These are phyloP conservation scores for Cervus canadensis DNA, from an alignment of 2,113 vertebrate genomes.

Conservation along the genomic window DNA sequence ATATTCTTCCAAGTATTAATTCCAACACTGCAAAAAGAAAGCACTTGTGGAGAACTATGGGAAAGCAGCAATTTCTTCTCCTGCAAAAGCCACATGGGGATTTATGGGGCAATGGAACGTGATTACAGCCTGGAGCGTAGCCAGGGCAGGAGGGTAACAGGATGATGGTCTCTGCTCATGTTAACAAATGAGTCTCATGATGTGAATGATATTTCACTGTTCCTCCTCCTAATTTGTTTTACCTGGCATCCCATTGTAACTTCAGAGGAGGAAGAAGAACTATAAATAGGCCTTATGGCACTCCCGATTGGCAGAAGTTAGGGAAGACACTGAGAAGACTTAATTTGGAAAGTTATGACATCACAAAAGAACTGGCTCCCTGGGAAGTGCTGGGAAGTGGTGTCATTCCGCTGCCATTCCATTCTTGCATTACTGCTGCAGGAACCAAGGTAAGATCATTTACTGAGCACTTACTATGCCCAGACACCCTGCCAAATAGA, in stretches of 20 bases:
- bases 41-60: background rate
- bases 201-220: background rate
- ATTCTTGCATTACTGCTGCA: background rate
- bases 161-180: background rate
- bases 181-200: background rate
- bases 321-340: background rate
- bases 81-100: background rate
- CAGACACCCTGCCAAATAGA: background rate
- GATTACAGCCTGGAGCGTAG: background rate
- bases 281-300: background rate
- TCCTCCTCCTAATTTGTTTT: background rate
- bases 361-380: background rate
- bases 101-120: background rate
- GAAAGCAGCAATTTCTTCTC: background rate
- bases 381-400: background rate
- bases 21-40: background rate
- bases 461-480: accelerated
- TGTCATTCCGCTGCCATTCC: too few species aligned
- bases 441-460: background rate
- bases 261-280: background rate
- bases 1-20: background rate
- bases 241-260: background rate
- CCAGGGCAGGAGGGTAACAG: background rate
- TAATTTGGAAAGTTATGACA: background rate
- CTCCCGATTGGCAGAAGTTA: background rate